Evolutionary conservation across 2,797 vertebrate genomes (phyloP), one percentile per base, ranked within the genome.

Genomic region (Xenentodon cancila): DNA sequence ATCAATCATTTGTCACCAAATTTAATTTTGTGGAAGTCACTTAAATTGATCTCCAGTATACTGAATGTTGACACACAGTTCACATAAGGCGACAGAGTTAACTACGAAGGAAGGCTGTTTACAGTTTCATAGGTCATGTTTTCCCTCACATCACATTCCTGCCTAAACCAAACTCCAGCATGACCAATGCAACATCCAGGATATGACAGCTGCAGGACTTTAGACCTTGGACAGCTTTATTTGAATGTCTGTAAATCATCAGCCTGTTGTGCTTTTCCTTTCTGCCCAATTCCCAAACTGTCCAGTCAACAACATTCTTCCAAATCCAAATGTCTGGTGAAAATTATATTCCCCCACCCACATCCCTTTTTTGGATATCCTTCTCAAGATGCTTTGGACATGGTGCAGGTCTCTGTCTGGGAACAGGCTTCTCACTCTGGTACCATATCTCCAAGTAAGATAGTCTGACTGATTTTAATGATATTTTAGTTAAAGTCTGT

Each of bases 131-230:
- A 63, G 64, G 56, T 79, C 60, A n/a, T 71, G 59, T 85, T 88
- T 79, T 73, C 37, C 32, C 32, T 56, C n/a, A 45, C n/a, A 70
- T 64, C 32, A 68, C 53, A 81, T 76, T 78, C 77, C 63, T 57
- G 32, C 70, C 50, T 32, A 44, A 77, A 73, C 52, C 60, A 73
- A 70, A 72, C 67, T 54, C 5, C 50, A 77, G 73, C 76, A 72
- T 82, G 72, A 68, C 79, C 73, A 72, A 68, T 66, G 59, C 37
- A 57, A 6, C 58, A 59, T 81, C 54, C 72, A 46, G 59, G 42
- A 67, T 68, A 68, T 71, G 73, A 84, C 84, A 88, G 85, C 88
- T 83, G 81, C 81, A 85, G 75, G 69, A 88, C 85, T 89, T 89
- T 77, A 58, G 84, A 89, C 84, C 48, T 84, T 87, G 85, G 82